A percentile compares a stretch with the other conserved stretches of the same genome.
Conservation (phyloP, 2,888 invertebrate species). For the Cremastinae sp. region DNA sequence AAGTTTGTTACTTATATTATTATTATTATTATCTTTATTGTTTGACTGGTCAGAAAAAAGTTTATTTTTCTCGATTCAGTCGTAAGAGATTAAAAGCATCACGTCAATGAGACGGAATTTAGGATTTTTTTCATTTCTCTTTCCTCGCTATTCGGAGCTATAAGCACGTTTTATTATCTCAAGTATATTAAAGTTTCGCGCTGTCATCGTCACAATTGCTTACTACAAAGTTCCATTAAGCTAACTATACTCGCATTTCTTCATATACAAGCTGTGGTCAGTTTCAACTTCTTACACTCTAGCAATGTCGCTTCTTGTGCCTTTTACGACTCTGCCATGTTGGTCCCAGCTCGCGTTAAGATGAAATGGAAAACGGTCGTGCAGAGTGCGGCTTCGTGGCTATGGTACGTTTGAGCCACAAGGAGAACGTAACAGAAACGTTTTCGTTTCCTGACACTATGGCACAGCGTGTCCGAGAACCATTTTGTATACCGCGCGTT, state of each 20-base stretch:
- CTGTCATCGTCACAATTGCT: conserved; percentile 37
- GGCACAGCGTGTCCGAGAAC: conserved; percentile 42
- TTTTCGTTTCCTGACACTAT: conserved; percentile 18
- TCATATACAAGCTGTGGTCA: conserved; percentile 42
- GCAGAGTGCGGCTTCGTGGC: conserved; percentile 23
- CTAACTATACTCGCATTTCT: conserved; percentile 23
- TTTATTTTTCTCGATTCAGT: conserved; percentile 18
- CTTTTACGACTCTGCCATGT: conserved; percentile 1
- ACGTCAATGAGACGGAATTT: neutral
- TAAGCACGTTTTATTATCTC: conserved; percentile 36
- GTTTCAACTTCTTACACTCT: conserved; percentile 42
- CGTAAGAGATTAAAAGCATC: conserved; percentile 35
- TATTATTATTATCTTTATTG: conserved; percentile 7
- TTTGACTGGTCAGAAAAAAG: conserved; percentile 10
- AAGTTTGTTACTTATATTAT: neutral
- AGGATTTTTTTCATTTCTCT: conserved; percentile 23
- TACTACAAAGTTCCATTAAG: conserved; percentile 49
- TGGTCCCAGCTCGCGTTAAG: conserved; percentile 22
- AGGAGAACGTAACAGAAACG: conserved; percentile 38
- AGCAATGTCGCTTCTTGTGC: conserved; percentile 40
- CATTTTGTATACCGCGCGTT: conserved; percentile 48
- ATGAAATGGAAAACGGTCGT: conserved; percentile 45
- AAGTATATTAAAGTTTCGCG: conserved; percentile 46
- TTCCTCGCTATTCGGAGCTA: conserved; percentile 1
- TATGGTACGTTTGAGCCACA: conserved; percentile 21